Evolutionary conservation across 2,888 invertebrate genomes (phyloP).

Genomic region (Drosophila mimica): DNA sequence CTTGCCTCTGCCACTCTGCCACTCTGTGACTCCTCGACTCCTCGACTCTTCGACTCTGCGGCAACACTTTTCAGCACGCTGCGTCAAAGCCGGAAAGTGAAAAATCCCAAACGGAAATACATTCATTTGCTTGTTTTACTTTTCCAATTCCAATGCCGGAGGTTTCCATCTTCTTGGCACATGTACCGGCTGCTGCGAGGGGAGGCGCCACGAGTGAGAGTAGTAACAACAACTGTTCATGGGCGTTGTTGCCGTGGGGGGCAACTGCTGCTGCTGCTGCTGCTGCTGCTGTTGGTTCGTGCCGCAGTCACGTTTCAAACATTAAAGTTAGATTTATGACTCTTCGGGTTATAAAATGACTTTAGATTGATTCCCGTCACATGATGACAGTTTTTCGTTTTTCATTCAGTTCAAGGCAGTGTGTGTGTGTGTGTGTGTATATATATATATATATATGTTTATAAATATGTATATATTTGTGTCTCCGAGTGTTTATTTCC

Average conservation of each 20-base stretch:
- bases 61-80: slow-evolving; percentile 63
- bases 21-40: slow-evolving; percentile 41
- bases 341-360: slow-evolving; percentile 84
- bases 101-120: slow-evolving; percentile 82
- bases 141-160: slow-evolving; percentile 74
- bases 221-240: slow-evolving; percentile 35
- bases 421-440: slow-evolving; percentile 1
- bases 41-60: slow-evolving; percentile 32
- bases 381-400: slow-evolving; percentile 81
- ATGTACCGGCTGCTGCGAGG: slow-evolving; percentile 5
- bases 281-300: slow-evolving; percentile 43
- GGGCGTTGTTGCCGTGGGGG: slow-evolving; percentile 33
- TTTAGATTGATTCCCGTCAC: slow-evolving; percentile 84
- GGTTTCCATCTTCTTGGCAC: slow-evolving; percentile 46
- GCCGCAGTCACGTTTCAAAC: slow-evolving; percentile 83
- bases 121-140: slow-evolving; percentile 82
- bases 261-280: slow-evolving; percentile 13
- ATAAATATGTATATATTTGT: background rate
- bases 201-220: background rate
- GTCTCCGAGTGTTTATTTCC: slow-evolving; percentile 25
- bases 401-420: slow-evolving; percentile 59
- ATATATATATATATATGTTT: background rate
- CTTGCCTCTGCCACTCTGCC: background rate
- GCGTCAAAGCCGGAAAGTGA: slow-evolving; percentile 78
- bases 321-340: slow-evolving; percentile 84